A percentile compares a stretch with the other conserved stretches of the same genome.
These are phyloP conservation scores for Scolopax mira DNA, from an alignment of 2,113 vertebrate genomes.

Conservation along the genomic window DNA sequence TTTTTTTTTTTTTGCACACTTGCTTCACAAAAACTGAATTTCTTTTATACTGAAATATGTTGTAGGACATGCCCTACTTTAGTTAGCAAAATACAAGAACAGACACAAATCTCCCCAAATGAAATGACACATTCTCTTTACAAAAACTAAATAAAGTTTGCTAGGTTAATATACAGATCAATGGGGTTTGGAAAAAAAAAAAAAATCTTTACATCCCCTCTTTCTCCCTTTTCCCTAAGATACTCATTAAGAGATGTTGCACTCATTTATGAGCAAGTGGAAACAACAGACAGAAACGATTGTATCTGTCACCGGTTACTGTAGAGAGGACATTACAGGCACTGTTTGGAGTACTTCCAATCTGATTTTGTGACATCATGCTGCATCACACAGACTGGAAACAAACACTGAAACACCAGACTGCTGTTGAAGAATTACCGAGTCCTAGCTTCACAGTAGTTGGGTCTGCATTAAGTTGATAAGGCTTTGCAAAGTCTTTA, in stretches of 20 bases:
- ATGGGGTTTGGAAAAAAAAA: neutral
- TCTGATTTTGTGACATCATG: slow-evolving; percentile 39
- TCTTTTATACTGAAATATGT: neutral
- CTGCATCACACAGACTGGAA: neutral
- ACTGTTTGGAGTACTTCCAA: slow-evolving; percentile 1
- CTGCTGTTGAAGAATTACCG: neutral
- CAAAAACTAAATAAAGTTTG: neutral
- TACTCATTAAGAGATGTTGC: slow-evolving; percentile 22
- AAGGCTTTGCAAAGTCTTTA: neutral
- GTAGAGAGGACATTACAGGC: neutral
- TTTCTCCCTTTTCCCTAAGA: neutral
- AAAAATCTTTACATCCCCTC: neutral
- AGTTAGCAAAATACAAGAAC: neutral
- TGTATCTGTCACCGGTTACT: neutral
- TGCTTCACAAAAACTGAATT: neutral
- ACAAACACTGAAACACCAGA: neutral
- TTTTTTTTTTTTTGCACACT: neutral
- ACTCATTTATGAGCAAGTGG: slow-evolving; percentile 19
- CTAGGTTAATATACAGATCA: neutral
- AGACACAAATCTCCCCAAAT: neutral
- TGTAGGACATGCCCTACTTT: neutral
- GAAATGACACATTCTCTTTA: neutral
- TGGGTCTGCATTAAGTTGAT: neutral
- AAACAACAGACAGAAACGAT: neutral
- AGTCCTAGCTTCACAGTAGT: neutral